A percentile compares a stretch with the other conserved stretches of the same genome.
phyloP scores from a whole-genome alignment of 2,797 vertebrate genomes.

The Scolopax rusticola region DNA sequence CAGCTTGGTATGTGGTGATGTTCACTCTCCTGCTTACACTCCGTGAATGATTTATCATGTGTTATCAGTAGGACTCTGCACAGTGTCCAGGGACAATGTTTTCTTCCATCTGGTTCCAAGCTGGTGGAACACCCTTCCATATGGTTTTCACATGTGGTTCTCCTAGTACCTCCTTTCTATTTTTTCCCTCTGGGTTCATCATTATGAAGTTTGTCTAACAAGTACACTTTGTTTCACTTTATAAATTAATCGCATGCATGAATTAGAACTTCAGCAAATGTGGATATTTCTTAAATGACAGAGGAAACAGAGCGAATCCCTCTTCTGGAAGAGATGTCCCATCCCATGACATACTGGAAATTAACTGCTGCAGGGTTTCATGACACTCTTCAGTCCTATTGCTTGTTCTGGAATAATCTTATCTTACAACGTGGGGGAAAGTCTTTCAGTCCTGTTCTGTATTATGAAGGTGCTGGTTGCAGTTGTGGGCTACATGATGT shows the following conservation, averaged over 20 bases:
- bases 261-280: conserved; percentile 40
- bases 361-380: not conserved
- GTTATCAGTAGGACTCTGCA: conserved; percentile 74
- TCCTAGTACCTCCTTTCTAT: conserved; percentile 17
- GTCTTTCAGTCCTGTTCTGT: not conserved
- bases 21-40: conserved; percentile 61
- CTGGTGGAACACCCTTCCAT: conserved; percentile 67
- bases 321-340: not conserved
- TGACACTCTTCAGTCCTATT: not conserved
- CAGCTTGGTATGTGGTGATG: conserved; percentile 55
- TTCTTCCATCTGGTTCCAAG: conserved; percentile 72
- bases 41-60: conserved; percentile 72
- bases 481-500: not conserved
- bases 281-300: not conserved
- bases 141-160: conserved; percentile 61
- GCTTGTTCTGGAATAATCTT: not conserved
- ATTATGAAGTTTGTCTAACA: conserved; percentile 1
- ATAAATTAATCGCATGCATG: conserved; percentile 26
- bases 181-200: conserved; percentile 18
- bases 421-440: fast-evolving
- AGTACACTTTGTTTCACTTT: conserved; percentile 38
- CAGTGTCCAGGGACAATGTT: conserved; percentile 71
- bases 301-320: not conserved
- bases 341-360: not conserved
- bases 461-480: not conserved